These are phyloP conservation scores for Tortricodes alternella DNA, from an alignment of 2,888 invertebrate species.

Conservation along the genomic window DNA sequence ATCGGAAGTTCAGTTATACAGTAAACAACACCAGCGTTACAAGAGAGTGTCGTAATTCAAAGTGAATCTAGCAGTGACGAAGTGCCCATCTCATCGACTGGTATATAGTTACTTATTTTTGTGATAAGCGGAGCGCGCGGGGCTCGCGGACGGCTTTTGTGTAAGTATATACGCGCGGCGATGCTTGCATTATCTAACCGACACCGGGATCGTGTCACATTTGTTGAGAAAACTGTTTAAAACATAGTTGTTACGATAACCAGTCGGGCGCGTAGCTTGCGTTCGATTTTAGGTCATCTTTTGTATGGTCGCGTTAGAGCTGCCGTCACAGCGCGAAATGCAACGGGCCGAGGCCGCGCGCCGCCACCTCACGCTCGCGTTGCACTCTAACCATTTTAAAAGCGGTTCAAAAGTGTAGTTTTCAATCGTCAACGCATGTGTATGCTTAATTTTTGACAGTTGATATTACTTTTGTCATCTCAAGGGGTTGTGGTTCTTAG, in stretches of 20 bases:
- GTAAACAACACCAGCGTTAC: conserved; percentile 44
- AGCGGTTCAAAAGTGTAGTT: conserved; percentile 71
- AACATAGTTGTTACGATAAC: conserved; percentile 57
- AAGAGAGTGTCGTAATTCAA: conserved; percentile 48
- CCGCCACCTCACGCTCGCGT: conserved; percentile 63
- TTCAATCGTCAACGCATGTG: conserved; percentile 76
- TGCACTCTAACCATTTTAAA: conserved; percentile 75
- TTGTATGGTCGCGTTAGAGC: conserved; percentile 75
- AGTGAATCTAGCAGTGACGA: conserved; percentile 74
- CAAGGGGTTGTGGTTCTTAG: conserved; percentile 70
- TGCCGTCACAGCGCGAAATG: conserved; percentile 76
- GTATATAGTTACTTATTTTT: conserved; percentile 83
- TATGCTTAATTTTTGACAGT: conserved; percentile 82
- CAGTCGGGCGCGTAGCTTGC: conserved; percentile 63
- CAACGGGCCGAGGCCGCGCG: conserved; percentile 79
- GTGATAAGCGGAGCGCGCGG: conserved; percentile 81
- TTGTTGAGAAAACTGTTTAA: conserved; percentile 68
- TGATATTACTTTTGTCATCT: conserved; percentile 66
- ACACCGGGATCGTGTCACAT: conserved; percentile 61
- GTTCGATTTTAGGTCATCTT: conserved; percentile 82
- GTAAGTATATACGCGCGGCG: conserved; percentile 69
- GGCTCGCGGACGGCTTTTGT: conserved; percentile 72
- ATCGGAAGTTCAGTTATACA: conserved; percentile 35
- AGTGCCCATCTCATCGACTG: conserved; percentile 76
- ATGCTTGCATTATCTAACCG: conserved; percentile 52